A percentile compares a stretch with the other conserved stretches of the same genome.
Evolutionary conservation across 1,140 invertebrate genomes (phyloP).

Genomic region (Mactra quadrangularis): DNA sequence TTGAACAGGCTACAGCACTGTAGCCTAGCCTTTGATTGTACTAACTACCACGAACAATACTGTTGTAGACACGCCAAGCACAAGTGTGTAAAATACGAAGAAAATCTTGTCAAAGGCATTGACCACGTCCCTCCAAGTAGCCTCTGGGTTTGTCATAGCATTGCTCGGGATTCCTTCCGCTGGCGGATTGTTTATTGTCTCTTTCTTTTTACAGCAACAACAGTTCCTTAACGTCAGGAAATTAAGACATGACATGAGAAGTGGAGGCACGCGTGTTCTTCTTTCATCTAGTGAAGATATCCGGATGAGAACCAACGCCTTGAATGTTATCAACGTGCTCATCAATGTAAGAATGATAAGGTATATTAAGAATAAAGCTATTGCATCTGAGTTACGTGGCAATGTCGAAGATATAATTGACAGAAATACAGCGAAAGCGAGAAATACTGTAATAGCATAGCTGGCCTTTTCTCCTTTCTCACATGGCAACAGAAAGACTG

Average conservation of each 20-base stretch:
- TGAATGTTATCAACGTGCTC: not conserved
- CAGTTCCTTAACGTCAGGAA: not conserved
- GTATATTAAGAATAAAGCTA: slow-evolving; percentile 85
- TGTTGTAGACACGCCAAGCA: not conserved
- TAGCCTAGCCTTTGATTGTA: no score
- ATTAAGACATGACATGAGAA: not conserved
- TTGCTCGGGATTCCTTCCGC: not conserved
- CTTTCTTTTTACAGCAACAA: not conserved
- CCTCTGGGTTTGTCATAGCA: no score
- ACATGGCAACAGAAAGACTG: slow-evolving; percentile 86
- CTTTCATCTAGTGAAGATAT: not conserved
- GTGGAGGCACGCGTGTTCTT: not conserved
- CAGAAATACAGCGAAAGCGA: slow-evolving; percentile 86
- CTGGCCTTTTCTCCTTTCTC: slow-evolving; percentile 86
- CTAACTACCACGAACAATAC: slow-evolving; percentile 8
- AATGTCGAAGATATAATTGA: slow-evolving; percentile 86
- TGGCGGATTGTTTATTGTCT: not conserved
- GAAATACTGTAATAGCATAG: slow-evolving; percentile 85
- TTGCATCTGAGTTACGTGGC: slow-evolving; percentile 86
- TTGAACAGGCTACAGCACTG: no score
- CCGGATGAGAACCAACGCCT: slow-evolving; percentile 8
- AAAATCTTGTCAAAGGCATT: slow-evolving; percentile 9
- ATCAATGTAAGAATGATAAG: not conserved
- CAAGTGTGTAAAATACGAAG: not conserved
- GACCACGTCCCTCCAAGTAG: slow-evolving; percentile 3